A percentile compares a stretch with the other conserved stretches of the same genome.
Evolutionary conservation across 2,888 invertebrate genomes (phyloP).

Genomic region (Drosophila acutilabella): DNA sequence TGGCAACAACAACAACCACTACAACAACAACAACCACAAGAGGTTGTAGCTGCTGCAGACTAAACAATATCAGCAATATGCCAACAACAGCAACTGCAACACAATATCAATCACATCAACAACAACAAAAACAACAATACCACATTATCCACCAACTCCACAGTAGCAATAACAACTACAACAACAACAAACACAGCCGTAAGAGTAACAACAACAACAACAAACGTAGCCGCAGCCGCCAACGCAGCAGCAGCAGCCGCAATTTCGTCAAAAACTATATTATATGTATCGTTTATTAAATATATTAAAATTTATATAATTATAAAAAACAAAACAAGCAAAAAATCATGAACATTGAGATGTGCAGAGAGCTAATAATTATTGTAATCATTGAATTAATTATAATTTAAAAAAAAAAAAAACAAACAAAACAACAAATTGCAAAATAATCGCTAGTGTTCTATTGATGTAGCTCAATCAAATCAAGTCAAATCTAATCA

Average conservation of each 20-base stretch:
- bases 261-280: conserved; percentile 81
- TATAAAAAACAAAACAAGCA: conserved; percentile 76
- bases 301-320: conserved; percentile 85
- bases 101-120: conserved; percentile 42
- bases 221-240: conserved; percentile 59
- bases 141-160: conserved; percentile 53
- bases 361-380: conserved; percentile 73
- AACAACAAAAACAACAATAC: conserved; percentile 42
- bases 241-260: conserved; percentile 62
- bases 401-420: conserved; percentile 80
- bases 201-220: conserved; percentile 56
- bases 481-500: conserved; percentile 6
- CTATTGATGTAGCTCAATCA: conserved; percentile 22
- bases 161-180: conserved; percentile 44
- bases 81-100: conserved; percentile 58
- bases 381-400: conserved; percentile 84
- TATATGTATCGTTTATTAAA: conserved; percentile 84
- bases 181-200: conserved; percentile 65
- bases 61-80: conserved; percentile 44
- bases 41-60: conserved; percentile 45
- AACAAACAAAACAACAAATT: conserved; percentile 67
- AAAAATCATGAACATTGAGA: conserved; percentile 67
- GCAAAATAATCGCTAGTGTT: conserved; percentile 37
- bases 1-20: conserved; percentile 58
- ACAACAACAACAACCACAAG: conserved; percentile 46